These are phyloP conservation scores for Minunthozetes semirufus DNA, from an alignment of 2,888 invertebrate species.

Conservation along the genomic window DNA sequence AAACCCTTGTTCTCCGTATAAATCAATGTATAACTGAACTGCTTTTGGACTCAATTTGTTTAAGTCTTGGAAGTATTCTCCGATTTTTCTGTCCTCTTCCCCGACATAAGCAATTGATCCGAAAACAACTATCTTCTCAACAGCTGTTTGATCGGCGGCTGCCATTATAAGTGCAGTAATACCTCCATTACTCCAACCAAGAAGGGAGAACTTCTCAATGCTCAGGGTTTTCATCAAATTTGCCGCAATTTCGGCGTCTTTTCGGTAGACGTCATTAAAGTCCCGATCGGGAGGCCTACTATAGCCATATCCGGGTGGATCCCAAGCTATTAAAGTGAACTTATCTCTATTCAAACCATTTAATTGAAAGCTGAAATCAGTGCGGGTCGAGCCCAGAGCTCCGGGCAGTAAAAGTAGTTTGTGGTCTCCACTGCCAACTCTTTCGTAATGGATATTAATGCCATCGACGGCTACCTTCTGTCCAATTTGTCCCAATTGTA, in stretches of 20 bases:
- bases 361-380: slow-evolving; percentile 65
- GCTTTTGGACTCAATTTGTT: slow-evolving; percentile 70
- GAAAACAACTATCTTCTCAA: slow-evolving; percentile 68
- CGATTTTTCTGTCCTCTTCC: slow-evolving; percentile 60
- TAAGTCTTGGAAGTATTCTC: slow-evolving; percentile 15
- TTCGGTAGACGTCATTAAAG: slow-evolving; percentile 47
- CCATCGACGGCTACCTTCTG: slow-evolving; percentile 44
- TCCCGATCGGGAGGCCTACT: slow-evolving; percentile 47
- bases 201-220: slow-evolving; percentile 62
- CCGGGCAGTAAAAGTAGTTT: slow-evolving; percentile 47
- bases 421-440: slow-evolving; percentile 46
- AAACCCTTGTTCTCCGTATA: slow-evolving; percentile 68
- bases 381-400: slow-evolving; percentile 63
- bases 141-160: slow-evolving; percentile 59
- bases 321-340: slow-evolving; percentile 48
- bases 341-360: slow-evolving; percentile 53
- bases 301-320: slow-evolving; percentile 50
- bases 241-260: slow-evolving; percentile 48
- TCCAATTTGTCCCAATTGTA: slow-evolving; percentile 27
- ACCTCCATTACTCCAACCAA: slow-evolving; percentile 89
- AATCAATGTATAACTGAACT: slow-evolving; percentile 62
- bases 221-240: slow-evolving; percentile 52
- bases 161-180: slow-evolving; percentile 69
- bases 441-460: slow-evolving; percentile 46
- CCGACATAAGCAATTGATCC: slow-evolving; percentile 69